These are phyloP conservation scores for Sorex fumeus DNA, from an alignment of 2,113 vertebrate genomes.

Conservation along the genomic window DNA sequence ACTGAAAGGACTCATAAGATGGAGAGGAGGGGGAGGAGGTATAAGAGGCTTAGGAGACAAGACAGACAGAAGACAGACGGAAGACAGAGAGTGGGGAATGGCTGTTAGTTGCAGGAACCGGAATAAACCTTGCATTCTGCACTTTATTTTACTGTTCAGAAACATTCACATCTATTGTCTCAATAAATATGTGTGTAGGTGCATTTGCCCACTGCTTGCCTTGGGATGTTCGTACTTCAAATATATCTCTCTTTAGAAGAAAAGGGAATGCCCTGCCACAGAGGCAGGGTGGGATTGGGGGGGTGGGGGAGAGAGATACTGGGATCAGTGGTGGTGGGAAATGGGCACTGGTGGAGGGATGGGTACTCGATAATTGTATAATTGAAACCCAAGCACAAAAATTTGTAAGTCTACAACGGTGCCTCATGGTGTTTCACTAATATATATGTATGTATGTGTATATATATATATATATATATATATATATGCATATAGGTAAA, in stretches of 20 bases:
- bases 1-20: not conserved
- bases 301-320: no score
- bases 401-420: no score
- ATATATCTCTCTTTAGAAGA: not conserved
- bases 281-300: no score
- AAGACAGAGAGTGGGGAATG: not conserved
- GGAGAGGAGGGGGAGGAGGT: not conserved
- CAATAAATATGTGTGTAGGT: not conserved
- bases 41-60: not conserved
- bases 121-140: not conserved
- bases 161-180: not conserved
- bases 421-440: no score
- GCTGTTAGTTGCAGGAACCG: not conserved
- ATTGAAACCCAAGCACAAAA: no score
- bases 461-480: no score
- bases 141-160: not conserved
- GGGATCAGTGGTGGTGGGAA: no score
- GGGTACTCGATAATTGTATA: no score
- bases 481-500: no score
- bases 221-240: not conserved
- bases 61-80: not conserved
- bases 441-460: no score
- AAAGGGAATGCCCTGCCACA: no score
- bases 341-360: no score
- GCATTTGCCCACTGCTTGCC: not conserved